Percentiles rank a stretch among this genome's conserved stretches.
Conservation (phyloP, 2,797 vertebrate genomes). For the Scolopax bukidnonensis region DNA sequence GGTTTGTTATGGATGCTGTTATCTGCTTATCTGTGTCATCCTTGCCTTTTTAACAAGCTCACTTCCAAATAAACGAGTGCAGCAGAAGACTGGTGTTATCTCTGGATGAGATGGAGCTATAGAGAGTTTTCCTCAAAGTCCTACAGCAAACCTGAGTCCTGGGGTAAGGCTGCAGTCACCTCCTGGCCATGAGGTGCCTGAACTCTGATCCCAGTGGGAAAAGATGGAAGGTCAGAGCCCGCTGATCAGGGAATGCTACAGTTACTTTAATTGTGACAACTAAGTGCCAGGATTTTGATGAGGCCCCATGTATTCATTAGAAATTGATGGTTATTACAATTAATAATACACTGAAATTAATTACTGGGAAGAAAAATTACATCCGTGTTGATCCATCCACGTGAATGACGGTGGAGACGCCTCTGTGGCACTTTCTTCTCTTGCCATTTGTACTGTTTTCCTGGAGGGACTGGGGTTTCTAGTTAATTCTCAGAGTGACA, state of each 20-base stretch:
- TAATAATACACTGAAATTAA: conserved; percentile 53
- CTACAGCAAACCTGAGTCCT: neutral
- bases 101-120: neutral
- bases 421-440: neutral
- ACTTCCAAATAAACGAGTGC: neutral
- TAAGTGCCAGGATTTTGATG: neutral
- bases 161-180: neutral
- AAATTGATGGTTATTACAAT: conserved; percentile 38
- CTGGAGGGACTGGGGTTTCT: neutral
- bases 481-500: neutral
- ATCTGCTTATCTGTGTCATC: neutral
- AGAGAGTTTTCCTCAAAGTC: neutral
- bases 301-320: neutral
- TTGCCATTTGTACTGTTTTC: neutral
- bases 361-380: neutral
- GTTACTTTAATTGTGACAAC: conserved; percentile 28
- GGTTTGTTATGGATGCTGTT: neutral
- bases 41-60: neutral
- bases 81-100: neutral
- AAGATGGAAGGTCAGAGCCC: neutral
- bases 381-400: neutral
- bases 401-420: neutral
- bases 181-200: neutral
- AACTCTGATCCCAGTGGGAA: neutral
- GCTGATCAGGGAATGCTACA: neutral